Percentiles rank a stretch among this genome's conserved stretches.
Evolutionary conservation across 23 tunicate genomes (phyloP).

Genomic region (Ciona savignyi): DNA sequence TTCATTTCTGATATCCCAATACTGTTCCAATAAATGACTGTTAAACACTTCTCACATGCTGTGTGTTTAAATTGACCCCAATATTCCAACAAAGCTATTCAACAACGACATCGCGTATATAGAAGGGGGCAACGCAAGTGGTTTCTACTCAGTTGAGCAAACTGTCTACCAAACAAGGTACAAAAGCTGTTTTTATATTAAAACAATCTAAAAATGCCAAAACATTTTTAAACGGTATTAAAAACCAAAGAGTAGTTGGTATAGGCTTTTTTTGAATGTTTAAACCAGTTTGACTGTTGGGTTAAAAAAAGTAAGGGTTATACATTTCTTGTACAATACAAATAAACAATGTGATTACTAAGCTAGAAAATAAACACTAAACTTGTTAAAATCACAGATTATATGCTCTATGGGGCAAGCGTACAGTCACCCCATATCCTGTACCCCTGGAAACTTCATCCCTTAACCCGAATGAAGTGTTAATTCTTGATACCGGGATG

Average conservation of each 20-base stretch:
- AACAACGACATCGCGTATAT: slow-evolving; percentile 88
- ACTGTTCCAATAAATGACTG: too few species aligned
- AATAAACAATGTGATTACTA: too few species aligned
- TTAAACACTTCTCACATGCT: too few species aligned
- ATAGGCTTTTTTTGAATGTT: neutral
- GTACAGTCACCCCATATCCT: slow-evolving; percentile 80
- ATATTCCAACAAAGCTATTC: too few species aligned
- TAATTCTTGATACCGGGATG: slow-evolving; percentile 88
- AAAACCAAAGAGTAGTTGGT: neutral
- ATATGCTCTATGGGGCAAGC: slow-evolving; percentile 64
- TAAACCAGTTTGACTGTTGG: too few species aligned
- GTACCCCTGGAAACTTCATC: slow-evolving; percentile 80
- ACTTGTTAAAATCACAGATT: too few species aligned
- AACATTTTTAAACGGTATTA: neutral
- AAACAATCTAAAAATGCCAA: neutral
- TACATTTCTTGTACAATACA: too few species aligned
- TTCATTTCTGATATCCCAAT: too few species aligned
- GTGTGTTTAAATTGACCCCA: too few species aligned
- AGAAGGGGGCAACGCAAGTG: slow-evolving; percentile 92
- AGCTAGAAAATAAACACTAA: too few species aligned
- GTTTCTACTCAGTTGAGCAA: slow-evolving; percentile 88
- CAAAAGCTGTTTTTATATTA: neutral
- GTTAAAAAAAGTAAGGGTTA: too few species aligned
- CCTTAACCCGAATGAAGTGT: slow-evolving; percentile 71
- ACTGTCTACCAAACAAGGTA: slow-evolving; percentile 56